Conservation (phyloP, 2,113 vertebrate species). For the Cynoglossus semilaevis region DNA sequence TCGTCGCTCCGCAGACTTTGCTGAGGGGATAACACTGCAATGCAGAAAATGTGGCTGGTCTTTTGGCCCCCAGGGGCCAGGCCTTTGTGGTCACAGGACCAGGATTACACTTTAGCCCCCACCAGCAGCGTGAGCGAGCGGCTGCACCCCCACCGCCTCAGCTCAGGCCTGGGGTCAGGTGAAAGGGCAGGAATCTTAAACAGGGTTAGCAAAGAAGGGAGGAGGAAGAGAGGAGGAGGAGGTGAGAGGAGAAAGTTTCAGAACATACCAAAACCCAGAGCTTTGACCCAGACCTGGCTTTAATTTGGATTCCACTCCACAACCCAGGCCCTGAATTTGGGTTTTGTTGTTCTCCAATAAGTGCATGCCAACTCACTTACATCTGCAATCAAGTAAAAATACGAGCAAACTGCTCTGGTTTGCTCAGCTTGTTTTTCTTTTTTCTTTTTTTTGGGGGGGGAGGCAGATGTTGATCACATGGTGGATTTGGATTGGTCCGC, state of each 20-base stretch:
- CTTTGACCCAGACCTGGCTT: conserved; percentile 36
- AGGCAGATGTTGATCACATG: too few species aligned
- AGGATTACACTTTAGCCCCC: conserved; percentile 81
- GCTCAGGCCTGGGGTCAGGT: conserved; percentile 70
- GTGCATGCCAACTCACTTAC: conserved; percentile 5
- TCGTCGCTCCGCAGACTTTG: conserved; percentile 46
- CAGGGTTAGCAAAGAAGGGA: conserved; percentile 35
- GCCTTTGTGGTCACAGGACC: conserved; percentile 79
- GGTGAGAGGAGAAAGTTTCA: conserved; percentile 52
- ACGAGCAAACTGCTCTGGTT: neutral
- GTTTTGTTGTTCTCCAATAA: conserved; percentile 28
- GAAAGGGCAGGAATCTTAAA: conserved; percentile 79
- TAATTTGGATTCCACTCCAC: conserved; percentile 28
- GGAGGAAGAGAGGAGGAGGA: neutral
- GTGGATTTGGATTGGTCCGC: neutral
- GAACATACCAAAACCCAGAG: conserved; percentile 38
- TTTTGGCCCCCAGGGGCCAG: conserved; percentile 71
- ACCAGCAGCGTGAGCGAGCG: conserved; percentile 31
- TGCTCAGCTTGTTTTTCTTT: too few species aligned
- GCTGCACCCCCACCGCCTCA: conserved; percentile 28
- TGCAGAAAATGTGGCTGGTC: conserved; percentile 76
- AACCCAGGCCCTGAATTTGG: neutral
- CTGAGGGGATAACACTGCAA: conserved; percentile 70
- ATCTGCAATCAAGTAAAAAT: conserved; percentile 14
- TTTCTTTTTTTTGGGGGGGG: too few species aligned